Base-by-base conservation (phyloP, 2,797 vertebrate genomes). In the Cuculus canorus region DNA sequence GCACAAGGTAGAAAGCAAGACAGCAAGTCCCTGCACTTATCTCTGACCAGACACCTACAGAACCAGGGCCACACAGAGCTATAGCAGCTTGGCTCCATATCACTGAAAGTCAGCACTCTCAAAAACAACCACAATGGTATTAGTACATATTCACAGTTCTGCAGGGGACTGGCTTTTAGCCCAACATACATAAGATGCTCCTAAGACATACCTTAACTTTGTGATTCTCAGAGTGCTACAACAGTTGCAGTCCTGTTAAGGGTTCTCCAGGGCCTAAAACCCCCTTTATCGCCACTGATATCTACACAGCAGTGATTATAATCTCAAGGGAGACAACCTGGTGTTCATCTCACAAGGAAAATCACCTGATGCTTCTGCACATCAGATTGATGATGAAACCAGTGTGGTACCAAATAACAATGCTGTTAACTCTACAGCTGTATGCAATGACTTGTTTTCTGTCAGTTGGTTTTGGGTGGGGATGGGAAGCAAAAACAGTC, bases 401-500 rank as follows among this genome's bases (percentile, higher is more conserved):
- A 10, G 0, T 7, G 48, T 60, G 41, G 33, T 10, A 43, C 48
- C 84, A 76, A 69, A 54, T 33, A 32, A 80, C 69, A 86, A 3
- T 13, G 37, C 39, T 92, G 41, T 25, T 76, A 60, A 47, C 57
- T 57, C 41, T 64, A 45, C 53, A 82, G 86, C 73, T 87, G 73
- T 45, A 19, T 71, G 43, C 32, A 63, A 41, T 76, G 75, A 66
- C 87, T 95, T 89, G 24, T 64, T 88, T 89, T 75, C 83, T 85
- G 69, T 61, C 81, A 59, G 33, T 86, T 53, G 30, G 15, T 79
- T 86, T 76, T 35, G 69, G 43, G 18, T 80, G 41, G 25, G 45
- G 35, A 17, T 70, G 16, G 33, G 21, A 82, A 39, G 52, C 19
- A 86, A 59, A 86, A 81, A 64, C 24, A 78, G 60, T 52, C 69